A percentile compares a stretch with the other conserved stretches of the same genome.
Evolutionary conservation across 2,113 vertebrate species (phyloP).

Genomic region (Cottus gobio): DNA sequence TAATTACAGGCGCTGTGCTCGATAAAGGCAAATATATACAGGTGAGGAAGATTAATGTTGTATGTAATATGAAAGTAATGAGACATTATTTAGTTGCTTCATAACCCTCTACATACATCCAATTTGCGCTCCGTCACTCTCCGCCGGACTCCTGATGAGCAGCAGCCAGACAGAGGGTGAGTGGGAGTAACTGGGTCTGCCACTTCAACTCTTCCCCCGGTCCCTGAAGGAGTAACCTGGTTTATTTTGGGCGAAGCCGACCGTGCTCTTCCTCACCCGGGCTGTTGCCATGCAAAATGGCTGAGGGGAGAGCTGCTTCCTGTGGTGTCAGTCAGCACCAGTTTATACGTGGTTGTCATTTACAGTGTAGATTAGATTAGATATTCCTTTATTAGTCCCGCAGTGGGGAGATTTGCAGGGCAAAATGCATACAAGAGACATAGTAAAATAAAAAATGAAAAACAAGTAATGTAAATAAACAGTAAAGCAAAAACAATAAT

Average conservation of each 20-base stretch:
- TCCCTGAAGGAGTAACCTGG: constrained; percentile 78
- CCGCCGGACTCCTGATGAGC: constrained; percentile 43
- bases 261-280: constrained; percentile 41
- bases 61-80: constrained; percentile 47
- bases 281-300: constrained; percentile 69
- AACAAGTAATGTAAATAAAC: no score
- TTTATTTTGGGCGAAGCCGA: constrained; percentile 71
- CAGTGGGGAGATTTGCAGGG: no score
- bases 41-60: constrained; percentile 38
- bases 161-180: constrained; percentile 52
- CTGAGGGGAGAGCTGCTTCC: constrained; percentile 16
- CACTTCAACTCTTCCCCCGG: constrained; percentile 59
- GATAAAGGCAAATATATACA: constrained; percentile 41
- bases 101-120: constrained; percentile 20
- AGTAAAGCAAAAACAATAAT: no score
- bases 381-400: no score
- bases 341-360: background rate
- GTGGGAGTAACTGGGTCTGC: constrained; percentile 73
- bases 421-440: no score
- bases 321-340: background rate
- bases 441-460: no score
- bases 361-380: no score
- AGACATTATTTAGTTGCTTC: constrained; percentile 42
- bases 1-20: constrained; percentile 33
- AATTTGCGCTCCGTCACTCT: constrained; percentile 34